Conservation (phyloP, 1,140 invertebrate genomes). For the Listronotus bonariensis region DNA sequence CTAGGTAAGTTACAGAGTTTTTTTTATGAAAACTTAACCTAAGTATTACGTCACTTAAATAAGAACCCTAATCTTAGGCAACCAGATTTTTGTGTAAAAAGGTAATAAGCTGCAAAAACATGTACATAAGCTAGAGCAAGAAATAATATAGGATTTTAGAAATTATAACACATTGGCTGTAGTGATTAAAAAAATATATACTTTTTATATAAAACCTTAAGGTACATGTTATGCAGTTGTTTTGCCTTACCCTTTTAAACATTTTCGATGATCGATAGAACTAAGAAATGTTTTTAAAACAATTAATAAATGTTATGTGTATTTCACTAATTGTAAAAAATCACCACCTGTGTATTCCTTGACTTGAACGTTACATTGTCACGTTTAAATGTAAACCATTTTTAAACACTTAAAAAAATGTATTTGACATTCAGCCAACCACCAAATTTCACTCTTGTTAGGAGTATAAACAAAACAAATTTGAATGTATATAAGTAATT, state of each 20-base stretch:
- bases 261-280: background rate
- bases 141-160: background rate
- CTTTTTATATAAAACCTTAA: no score
- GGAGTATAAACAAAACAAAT: conserved; percentile 52
- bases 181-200: background rate
- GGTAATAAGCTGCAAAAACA: conserved; percentile 19
- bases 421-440: conserved; percentile 38
- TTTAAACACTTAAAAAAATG: conserved; percentile 18
- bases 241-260: conserved; percentile 13
- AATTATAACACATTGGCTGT: background rate
- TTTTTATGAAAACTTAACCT: background rate
- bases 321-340: conserved; percentile 24
- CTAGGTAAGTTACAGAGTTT: conserved; percentile 19
- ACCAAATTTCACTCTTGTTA: conserved; percentile 43
- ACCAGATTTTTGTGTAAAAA: conserved; percentile 4
- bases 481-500: conserved; percentile 50
- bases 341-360: conserved; percentile 32
- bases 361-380: conserved; percentile 52
- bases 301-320: conserved; percentile 28
- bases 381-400: conserved; percentile 38
- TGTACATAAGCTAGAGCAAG: conserved; percentile 4
- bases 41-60: background rate
- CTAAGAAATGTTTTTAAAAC: background rate
- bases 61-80: no score
- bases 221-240: conserved; percentile 33